Base-by-base conservation (phyloP, 2,888 invertebrate genomes). In the Fissipunctia ypsillon region DNA sequence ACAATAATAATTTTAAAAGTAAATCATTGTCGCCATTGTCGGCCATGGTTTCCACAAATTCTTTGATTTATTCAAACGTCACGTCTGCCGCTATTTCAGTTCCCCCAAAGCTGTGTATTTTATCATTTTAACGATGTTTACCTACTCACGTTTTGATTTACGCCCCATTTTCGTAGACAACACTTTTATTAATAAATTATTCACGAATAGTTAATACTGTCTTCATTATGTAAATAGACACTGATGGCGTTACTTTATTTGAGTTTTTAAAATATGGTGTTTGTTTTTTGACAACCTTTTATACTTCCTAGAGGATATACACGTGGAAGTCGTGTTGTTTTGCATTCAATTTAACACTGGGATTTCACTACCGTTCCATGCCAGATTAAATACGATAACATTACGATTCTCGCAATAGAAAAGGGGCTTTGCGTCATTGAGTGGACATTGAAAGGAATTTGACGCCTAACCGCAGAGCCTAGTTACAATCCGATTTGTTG, bases 61-160 rank as follows among this genome's bases (percentile, higher is more conserved):
- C 78, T 71, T 83, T 81, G 79, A 81, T 78, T 81, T 78, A 85
- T 76, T 45, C 38, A 65, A 82, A 68, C 22, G 63, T 81, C 71
- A 84, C 73, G 76, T 73, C 71, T 68, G 57, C 16, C 43, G 52
- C 63, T 77, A 80, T 75, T 82, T 76, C 70, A 64, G 61, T 69
- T 69, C 43, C 75, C 73, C 57, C 59, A 66, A 78, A 75, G 72
- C 76, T 71, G 28, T 45, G 74, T 75, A 73, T 82, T 85, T 85
- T 71, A 76, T 84, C 73, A 84, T 76, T 80, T 76, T 84, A 77
- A 85, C 84, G 72, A 78, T 84, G 84, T 85, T 85, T 80, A 76
- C 69, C 19, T 56, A 67, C 69, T 73, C 52, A 69, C 73, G 59
- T 75, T 84, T 70, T 79, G 75, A 84, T 76, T 74, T 69, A 73